Percentiles rank a stretch among this genome's conserved stretches.
Conservation (phyloP, 2,113 vertebrate genomes). For the Ciconia stormi region DNA sequence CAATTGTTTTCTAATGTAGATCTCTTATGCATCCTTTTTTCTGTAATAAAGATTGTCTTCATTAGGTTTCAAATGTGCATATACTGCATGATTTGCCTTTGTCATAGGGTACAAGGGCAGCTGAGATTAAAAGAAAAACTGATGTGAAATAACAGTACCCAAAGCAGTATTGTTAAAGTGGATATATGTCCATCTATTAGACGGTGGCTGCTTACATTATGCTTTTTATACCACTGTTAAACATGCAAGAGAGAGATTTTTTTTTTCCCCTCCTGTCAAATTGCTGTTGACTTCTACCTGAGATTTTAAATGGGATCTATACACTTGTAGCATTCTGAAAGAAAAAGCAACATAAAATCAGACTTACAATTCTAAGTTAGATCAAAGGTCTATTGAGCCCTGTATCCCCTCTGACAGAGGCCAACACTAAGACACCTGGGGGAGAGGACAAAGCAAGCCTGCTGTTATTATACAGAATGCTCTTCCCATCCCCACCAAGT, state of each 20-base stretch:
- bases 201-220: background rate
- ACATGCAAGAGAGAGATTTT: background rate
- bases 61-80: background rate
- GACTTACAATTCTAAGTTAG: background rate
- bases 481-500: background rate
- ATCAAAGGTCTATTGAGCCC: background rate
- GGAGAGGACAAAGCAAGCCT: background rate
- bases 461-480: background rate
- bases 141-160: background rate
- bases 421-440: background rate
- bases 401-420: background rate
- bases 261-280: background rate
- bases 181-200: background rate
- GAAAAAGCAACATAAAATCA: background rate
- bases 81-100: background rate
- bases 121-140: background rate
- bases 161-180: background rate
- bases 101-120: background rate
- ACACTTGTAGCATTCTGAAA: background rate
- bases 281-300: background rate
- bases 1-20: background rate
- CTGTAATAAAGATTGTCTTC: background rate
- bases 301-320: background rate
- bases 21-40: background rate
- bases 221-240: background rate